A percentile compares a stretch with the other conserved stretches of the same genome.
phyloP scores from a whole-genome alignment of 2,797 vertebrate genomes.

The Enteromius unitaeniatus region DNA sequence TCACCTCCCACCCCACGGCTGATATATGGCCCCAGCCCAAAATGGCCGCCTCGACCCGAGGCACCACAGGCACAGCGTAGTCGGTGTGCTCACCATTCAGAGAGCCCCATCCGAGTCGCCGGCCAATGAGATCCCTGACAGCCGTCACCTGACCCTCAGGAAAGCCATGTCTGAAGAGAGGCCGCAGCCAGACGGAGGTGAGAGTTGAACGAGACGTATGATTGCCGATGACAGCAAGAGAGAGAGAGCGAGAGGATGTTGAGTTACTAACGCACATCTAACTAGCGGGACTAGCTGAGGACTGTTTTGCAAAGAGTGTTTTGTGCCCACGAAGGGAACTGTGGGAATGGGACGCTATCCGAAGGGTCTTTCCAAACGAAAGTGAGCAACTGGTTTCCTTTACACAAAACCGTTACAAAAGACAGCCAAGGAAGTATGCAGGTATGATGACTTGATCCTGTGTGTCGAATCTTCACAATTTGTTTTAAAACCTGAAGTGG shows the following conservation, averaged over 20 bases:
- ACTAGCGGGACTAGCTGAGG: slow-evolving; percentile 57
- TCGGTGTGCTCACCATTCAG: slow-evolving; percentile 95
- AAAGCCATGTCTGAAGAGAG: slow-evolving; percentile 98
- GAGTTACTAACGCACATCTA: slow-evolving; percentile 81
- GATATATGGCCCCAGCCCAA: slow-evolving; percentile 85
- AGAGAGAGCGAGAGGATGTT: slow-evolving; percentile 60
- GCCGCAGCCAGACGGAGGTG: slow-evolving; percentile 91
- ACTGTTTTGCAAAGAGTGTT: slow-evolving; percentile 14
- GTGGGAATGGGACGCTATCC: neutral
- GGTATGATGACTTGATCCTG: neutral
- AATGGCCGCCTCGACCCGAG: slow-evolving; percentile 91
- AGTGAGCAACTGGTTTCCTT: slow-evolving; percentile 39
- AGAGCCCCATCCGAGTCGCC: slow-evolving; percentile 95
- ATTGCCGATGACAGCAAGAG: slow-evolving; percentile 67
- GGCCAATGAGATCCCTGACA: slow-evolving; percentile 94
- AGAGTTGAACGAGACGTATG: slow-evolving; percentile 71
- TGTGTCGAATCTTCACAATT: neutral
- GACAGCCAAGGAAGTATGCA: neutral
- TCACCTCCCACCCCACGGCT: slow-evolving; percentile 63
- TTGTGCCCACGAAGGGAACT: neutral
- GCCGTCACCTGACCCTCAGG: slow-evolving; percentile 96
- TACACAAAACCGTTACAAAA: neutral
- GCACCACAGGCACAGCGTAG: slow-evolving; percentile 98
- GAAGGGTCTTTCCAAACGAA: slow-evolving; percentile 31
- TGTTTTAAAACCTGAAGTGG: slow-evolving; percentile 7